Evolutionary conservation across 1,140 invertebrate species (phyloP), one percentile per base, ranked within the genome.

Genomic region (Eueides isabella): DNA sequence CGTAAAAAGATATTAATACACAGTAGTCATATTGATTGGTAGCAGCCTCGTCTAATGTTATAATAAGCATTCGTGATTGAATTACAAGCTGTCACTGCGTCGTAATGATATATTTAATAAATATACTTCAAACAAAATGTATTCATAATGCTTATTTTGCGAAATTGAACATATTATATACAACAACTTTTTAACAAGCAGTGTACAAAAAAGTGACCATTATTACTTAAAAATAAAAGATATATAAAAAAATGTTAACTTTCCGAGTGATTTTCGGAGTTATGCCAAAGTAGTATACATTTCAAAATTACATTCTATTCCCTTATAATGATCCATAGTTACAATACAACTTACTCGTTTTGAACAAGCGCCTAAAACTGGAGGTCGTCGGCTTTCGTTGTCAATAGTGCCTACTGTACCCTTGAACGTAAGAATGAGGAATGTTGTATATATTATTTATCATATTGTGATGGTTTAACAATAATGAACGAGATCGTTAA

Each of bases 391-490:
- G 41, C 74, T 75, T 78, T 73, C 75, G 67, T 72, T 55, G 63
- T 55, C 30, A 71, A 63, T 73, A n/a, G n/a, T n/a, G n/a, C 74
- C 61, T 23, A 23, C 35, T 70, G 38, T 79, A 72, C 67, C 76
- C 77, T 79, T 79, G 71, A 79, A 70, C 33, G 11, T 23, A 55
- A 74, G 67, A 62, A 75, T 76, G 73, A 78, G 77, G 77, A 78
- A 75, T 41, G 61, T 12, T 16, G 19, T 61, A 55, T 67, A 35
- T 33, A 28, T 68, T 55, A 61, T 61, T 69, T 28, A 33, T 41
- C 6, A 41, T 41, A 72, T 55, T 65, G 48, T 62, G 28, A 71
- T 26, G 9, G 61, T 26, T 28, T 61, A 70, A 23, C 23, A 12
- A 70, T 31, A 16, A n/a, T 61, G 30, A 14, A 61, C 11, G 28